A percentile compares a stretch with the other conserved stretches of the same genome.
Evolutionary conservation across 2,888 invertebrate species (phyloP).

Genomic region (Rotaria macrura): DNA sequence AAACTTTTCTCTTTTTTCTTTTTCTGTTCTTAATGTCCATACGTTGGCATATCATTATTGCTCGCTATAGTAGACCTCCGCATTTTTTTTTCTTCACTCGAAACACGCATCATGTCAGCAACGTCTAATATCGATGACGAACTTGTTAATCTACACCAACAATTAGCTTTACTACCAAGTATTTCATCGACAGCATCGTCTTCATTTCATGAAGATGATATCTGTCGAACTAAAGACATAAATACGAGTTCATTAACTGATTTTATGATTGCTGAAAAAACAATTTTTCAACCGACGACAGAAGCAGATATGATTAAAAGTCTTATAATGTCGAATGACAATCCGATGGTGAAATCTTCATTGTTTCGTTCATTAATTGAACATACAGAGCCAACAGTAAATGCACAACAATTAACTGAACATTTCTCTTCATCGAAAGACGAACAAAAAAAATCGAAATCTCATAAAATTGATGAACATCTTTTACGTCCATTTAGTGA

Average conservation of each 20-base stretch:
- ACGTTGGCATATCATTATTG: not conserved
- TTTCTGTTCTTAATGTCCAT: not conserved
- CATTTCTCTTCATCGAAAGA: not conserved
- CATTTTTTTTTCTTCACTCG: not conserved
- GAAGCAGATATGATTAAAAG: conserved; percentile 5
- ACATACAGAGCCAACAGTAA: not conserved
- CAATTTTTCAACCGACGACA: not conserved
- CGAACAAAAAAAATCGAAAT: not conserved
- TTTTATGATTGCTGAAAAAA: not conserved
- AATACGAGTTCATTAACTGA: not conserved
- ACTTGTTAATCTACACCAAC: not conserved
- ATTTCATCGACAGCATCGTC: not conserved
- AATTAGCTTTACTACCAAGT: not conserved
- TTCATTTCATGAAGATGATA: not conserved
- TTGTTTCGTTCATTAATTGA: conserved; percentile 20
- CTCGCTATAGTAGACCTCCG: not conserved
- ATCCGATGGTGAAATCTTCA: not conserved
- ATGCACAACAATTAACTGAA: not conserved
- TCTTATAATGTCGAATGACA: not conserved
- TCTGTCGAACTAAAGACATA: not conserved
- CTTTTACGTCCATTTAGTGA: not conserved
- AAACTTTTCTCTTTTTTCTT: not conserved
- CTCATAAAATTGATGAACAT: not conserved
- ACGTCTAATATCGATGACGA: not conserved
- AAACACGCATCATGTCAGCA: not conserved